phyloP scores from a whole-genome alignment of 2,888 invertebrate species.

The Eristalinus aeneus region DNA sequence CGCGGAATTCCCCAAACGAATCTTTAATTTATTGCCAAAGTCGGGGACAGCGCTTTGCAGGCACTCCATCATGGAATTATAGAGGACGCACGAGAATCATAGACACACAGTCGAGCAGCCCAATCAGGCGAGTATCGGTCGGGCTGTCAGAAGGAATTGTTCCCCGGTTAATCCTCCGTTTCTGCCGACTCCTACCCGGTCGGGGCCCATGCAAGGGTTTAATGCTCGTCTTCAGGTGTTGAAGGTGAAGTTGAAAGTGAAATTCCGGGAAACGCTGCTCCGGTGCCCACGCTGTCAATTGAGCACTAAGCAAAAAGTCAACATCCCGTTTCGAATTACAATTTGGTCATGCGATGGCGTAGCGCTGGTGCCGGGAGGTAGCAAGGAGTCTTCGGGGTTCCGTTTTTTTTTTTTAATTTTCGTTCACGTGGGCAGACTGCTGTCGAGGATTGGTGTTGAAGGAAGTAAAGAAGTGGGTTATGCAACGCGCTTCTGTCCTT shows the following conservation, averaged over 20 bases:
- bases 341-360: slow-evolving; percentile 60
- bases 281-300: slow-evolving; percentile 46
- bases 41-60: slow-evolving; percentile 22
- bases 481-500: slow-evolving; percentile 51
- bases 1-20: slow-evolving; percentile 55
- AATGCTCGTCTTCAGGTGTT: slow-evolving; percentile 46
- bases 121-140: slow-evolving; percentile 37
- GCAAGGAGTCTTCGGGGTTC: background rate
- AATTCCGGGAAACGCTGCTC: slow-evolving; percentile 64
- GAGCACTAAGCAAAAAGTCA: slow-evolving; percentile 46
- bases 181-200: background rate
- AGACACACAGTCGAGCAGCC: slow-evolving; percentile 8
- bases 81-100: slow-evolving; percentile 14
- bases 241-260: slow-evolving; percentile 53
- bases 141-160: slow-evolving; percentile 35
- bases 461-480: slow-evolving; percentile 66
- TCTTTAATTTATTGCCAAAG: slow-evolving; percentile 59
- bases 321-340: slow-evolving; percentile 70
- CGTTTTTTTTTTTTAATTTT: background rate
- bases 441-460: slow-evolving; percentile 39
- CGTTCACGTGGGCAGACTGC: slow-evolving; percentile 17
- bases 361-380: slow-evolving; percentile 4
- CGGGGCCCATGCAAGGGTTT: background rate
- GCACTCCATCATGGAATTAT: slow-evolving; percentile 53
- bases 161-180: slow-evolving; percentile 9